Percentiles rank a stretch among this genome's conserved stretches.
These are phyloP conservation scores for Trachymyrmex cornetzi DNA, from an alignment of 1,140 invertebrate species.

Conservation along the genomic window DNA sequence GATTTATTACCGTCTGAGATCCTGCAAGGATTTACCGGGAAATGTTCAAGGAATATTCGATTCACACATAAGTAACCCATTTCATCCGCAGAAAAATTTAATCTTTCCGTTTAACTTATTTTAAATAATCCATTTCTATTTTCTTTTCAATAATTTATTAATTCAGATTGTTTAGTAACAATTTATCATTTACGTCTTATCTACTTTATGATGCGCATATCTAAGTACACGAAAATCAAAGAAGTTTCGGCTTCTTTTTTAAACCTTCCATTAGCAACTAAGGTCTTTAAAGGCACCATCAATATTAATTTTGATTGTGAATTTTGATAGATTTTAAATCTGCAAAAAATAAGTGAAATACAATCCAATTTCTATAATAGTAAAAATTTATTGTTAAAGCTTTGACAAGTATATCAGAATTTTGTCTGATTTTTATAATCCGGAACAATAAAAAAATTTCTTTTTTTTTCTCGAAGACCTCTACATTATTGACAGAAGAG, in stretches of 20 bases:
- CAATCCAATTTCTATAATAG: too few relatives aligned
- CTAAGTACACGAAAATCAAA: background rate
- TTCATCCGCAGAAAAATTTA: background rate
- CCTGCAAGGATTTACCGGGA: constrained; percentile 5
- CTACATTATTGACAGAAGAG: too few relatives aligned
- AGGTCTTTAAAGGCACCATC: too few relatives aligned
- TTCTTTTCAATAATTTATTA: background rate
- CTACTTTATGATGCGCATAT: background rate
- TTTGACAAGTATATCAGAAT: too few relatives aligned
- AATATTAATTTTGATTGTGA: too few relatives aligned
- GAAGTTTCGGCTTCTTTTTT: background rate
- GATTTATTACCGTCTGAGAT: constrained; percentile 30
- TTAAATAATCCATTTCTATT: background rate
- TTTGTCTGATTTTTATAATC: too few relatives aligned
- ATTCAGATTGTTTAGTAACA: background rate
- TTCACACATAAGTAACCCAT: background rate
- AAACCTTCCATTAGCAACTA: too few relatives aligned
- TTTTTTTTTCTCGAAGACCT: too few relatives aligned
- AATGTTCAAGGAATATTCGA: background rate
- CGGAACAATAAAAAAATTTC: too few relatives aligned
- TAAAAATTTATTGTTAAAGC: too few relatives aligned
- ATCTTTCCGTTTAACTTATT: background rate
- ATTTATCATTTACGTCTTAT: background rate
- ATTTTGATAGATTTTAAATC: too few relatives aligned
- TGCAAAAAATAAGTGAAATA: too few relatives aligned